Evolutionary conservation across 2,113 vertebrate species (phyloP).

Genomic region (human): GRCh38 chr14:85637001-85637500

Average conservation of each 20-base stretch:
- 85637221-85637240: neutral
- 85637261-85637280: neutral
- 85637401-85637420: neutral
- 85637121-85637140: neutral
- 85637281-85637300: neutral
- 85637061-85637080: neutral
- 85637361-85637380: neutral
- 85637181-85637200: neutral
- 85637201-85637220: conserved; percentile 9
- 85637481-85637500: accelerated
- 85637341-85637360: neutral
- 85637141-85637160: neutral
- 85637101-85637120: neutral
- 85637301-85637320: neutral
- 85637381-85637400: neutral
- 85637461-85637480: neutral
- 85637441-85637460: neutral
- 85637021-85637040: neutral
- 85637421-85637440: neutral
- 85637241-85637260: neutral
- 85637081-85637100: neutral
- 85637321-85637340: neutral
- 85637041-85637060: neutral
- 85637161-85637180: neutral
- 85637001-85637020: neutral